phyloP scores from a whole-genome alignment of 2,888 invertebrate genomes.

The Geotrupes spiniger region DNA sequence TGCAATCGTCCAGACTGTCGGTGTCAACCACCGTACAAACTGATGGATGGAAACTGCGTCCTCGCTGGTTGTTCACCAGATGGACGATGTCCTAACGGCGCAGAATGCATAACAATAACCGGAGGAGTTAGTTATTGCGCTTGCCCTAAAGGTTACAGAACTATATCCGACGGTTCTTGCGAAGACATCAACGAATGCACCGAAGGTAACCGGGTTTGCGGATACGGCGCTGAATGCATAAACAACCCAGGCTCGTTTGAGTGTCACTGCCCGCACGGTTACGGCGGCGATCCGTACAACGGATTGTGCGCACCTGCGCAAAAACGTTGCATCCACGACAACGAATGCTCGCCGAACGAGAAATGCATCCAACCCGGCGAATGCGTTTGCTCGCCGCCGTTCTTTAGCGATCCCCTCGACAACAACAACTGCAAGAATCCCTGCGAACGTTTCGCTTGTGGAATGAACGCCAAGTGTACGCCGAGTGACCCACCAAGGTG shows the following conservation, averaged over 20 bases:
- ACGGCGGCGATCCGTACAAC: slow-evolving; percentile 77
- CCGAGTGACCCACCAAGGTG: slow-evolving; percentile 87
- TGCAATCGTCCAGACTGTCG: slow-evolving; percentile 81
- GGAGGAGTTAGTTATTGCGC: slow-evolving; percentile 91
- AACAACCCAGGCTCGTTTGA: slow-evolving; percentile 76
- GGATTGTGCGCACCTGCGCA: slow-evolving; percentile 81
- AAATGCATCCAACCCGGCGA: slow-evolving; percentile 89
- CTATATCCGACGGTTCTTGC: slow-evolving; percentile 74
- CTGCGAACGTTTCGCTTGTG: slow-evolving; percentile 86
- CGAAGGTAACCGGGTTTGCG: slow-evolving; percentile 74
- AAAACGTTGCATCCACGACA: slow-evolving; percentile 76
- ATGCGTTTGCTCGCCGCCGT: slow-evolving; percentile 89
- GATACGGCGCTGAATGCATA: slow-evolving; percentile 82
- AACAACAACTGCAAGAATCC: slow-evolving; percentile 89
- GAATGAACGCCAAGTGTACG: slow-evolving; percentile 86
- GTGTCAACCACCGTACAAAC: slow-evolving; percentile 83
- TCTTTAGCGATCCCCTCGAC: slow-evolving; percentile 78
- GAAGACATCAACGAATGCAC: slow-evolving; percentile 82
- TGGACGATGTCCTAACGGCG: slow-evolving; percentile 79
- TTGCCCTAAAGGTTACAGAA: slow-evolving; percentile 82
- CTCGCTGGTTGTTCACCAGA: slow-evolving; percentile 79
- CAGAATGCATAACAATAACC: slow-evolving; percentile 86
- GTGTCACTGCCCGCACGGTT: slow-evolving; percentile 79
- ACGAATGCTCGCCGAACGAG: slow-evolving; percentile 82
- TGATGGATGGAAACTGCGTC: slow-evolving; percentile 80